Evolutionary conservation across 2,888 invertebrate genomes (phyloP).

Genomic region (Sialis lutaria): DNA sequence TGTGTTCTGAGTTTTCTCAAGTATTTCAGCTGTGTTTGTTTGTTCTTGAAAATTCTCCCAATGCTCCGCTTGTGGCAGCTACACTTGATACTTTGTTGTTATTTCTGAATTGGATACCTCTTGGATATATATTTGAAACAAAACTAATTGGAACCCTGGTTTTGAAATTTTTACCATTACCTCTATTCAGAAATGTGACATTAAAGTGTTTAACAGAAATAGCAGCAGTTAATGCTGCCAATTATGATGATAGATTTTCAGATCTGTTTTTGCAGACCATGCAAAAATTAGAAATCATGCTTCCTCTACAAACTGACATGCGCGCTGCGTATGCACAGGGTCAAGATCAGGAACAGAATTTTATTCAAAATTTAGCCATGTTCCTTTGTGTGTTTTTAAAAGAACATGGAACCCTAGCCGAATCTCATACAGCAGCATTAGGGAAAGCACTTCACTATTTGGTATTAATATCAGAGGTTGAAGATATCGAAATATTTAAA

Average conservation of each 20-base stretch:
- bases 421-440: slow-evolving; percentile 61
- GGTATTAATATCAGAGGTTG: slow-evolving; percentile 89
- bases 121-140: slow-evolving; percentile 99
- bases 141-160: slow-evolving; percentile 86
- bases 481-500: slow-evolving; percentile 99
- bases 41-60: slow-evolving; percentile 95
- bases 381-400: slow-evolving; percentile 94
- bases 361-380: slow-evolving; percentile 94
- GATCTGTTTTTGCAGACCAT: slow-evolving; percentile 82
- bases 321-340: slow-evolving; percentile 87
- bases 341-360: slow-evolving; percentile 93
- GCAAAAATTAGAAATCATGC: slow-evolving; percentile 80
- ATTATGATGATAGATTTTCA: slow-evolving; percentile 87
- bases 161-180: slow-evolving; percentile 93
- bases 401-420: slow-evolving; percentile 82
- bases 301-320: slow-evolving; percentile 82
- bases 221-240: slow-evolving; percentile 74
- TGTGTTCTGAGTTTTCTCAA: slow-evolving; percentile 98
- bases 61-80: slow-evolving; percentile 87
- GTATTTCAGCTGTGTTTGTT: slow-evolving; percentile 96
- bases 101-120: slow-evolving; percentile 99
- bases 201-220: slow-evolving; percentile 97
- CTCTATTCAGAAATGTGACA: slow-evolving; percentile 94
- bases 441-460: slow-evolving; percentile 75
- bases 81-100: slow-evolving; percentile 90